phyloP scores from a whole-genome alignment of 2,888 invertebrate species.

The Bimastos eiseni region DNA sequence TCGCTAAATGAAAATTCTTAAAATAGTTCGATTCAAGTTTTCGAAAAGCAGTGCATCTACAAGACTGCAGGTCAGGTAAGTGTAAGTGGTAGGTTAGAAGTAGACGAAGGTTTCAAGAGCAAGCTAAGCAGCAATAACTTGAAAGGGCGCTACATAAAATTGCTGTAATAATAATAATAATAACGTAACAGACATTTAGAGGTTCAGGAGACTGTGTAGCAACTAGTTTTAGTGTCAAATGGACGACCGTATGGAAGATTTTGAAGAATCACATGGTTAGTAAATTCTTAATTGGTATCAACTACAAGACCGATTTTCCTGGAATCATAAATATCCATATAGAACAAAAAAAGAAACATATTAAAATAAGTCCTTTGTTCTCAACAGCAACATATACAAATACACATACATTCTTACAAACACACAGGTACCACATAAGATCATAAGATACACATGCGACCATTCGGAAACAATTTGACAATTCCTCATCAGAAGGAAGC shows the following conservation, averaged over 20 bases:
- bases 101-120: not conserved
- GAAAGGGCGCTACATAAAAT: too few relatives aligned
- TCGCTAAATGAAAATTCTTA: not conserved
- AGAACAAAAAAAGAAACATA: not conserved
- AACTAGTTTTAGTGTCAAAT: too few relatives aligned
- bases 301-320: not conserved
- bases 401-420: not conserved
- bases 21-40: not conserved
- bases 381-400: not conserved
- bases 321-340: not conserved
- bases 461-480: not conserved
- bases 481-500: not conserved
- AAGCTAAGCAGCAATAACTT: too few relatives aligned
- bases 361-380: not conserved
- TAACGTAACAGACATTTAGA: too few relatives aligned
- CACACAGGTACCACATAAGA: not conserved
- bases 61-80: not conserved
- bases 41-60: not conserved
- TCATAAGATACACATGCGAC: not conserved
- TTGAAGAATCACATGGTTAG: not conserved
- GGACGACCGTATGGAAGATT: not conserved
- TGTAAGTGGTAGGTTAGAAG: not conserved
- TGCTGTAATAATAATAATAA: not conserved
- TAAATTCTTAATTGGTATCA: not conserved
- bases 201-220: too few relatives aligned